phyloP scores from a whole-genome alignment of 1,140 invertebrate genomes.

The Ceratitis capitata region DNA sequence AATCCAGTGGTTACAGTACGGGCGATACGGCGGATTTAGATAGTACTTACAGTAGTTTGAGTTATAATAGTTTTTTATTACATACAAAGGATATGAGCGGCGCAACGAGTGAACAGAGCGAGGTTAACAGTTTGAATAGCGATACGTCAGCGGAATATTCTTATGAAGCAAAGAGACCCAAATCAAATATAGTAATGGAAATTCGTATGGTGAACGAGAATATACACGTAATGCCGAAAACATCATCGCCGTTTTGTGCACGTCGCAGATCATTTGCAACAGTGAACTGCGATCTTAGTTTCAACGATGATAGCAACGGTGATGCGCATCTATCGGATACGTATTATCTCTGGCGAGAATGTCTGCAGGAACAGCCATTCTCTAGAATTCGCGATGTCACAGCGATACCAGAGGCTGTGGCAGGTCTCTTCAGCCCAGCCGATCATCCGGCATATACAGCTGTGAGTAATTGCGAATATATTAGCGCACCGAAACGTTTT shows the following conservation, averaged over 20 bases:
- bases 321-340: slow-evolving; percentile 41
- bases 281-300: not conserved
- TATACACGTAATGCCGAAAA: slow-evolving; percentile 58
- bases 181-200: slow-evolving; percentile 57
- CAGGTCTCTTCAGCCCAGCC: slow-evolving; percentile 56
- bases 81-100: not conserved
- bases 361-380: slow-evolving; percentile 54
- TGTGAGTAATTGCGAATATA: slow-evolving; percentile 53
- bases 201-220: slow-evolving; percentile 61
- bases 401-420: slow-evolving; percentile 60
- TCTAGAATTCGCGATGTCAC: slow-evolving; percentile 60
- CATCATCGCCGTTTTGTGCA: slow-evolving; percentile 54
- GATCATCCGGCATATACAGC: slow-evolving; percentile 57
- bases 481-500: slow-evolving; percentile 56
- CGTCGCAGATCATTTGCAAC: slow-evolving; percentile 39
- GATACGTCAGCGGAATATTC: not conserved
- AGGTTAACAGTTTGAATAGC: not conserved
- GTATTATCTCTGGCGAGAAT: slow-evolving; percentile 59
- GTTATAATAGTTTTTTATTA: not conserved
- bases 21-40: not conserved
- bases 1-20: not conserved
- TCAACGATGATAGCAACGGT: not conserved
- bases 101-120: not conserved
- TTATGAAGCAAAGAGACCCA: not conserved
- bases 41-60: not conserved